Base-by-base conservation (phyloP, 2,113 vertebrate species). In the Nothobranchius kuhntae region DNA sequence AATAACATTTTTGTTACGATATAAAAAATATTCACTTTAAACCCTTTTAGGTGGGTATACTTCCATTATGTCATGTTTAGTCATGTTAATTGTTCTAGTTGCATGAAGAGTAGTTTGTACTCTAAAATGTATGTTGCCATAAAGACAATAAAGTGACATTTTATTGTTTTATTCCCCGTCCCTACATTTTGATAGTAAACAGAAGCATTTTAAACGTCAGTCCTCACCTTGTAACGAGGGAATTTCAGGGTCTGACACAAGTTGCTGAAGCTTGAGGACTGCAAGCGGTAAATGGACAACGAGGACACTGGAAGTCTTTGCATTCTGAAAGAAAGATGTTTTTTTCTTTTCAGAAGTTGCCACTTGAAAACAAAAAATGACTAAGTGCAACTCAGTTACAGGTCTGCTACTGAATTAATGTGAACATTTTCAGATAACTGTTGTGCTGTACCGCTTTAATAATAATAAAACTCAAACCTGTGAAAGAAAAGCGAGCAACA, bases 271-370 rank as follows among this genome's bases (percentile, higher is more conserved):
- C 67, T 61, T 0, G 84, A 57, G 0, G 84, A 87, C 47, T 74
- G 75, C 55, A 92, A 44, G 17, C 91, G 89, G 70, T 92, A 70
- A 57, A 95, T 90, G 24, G 94, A 95, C 56, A 95, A 73, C 73
- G 87, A 86, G 0, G 88, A 90, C 7, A 81, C 84, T 7, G 92
- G 89, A 38, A 91, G 15, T 67, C 77, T 83, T 70, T 89, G 87
- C 0, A 9, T 59, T 15, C 93, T 91, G 73, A 14, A 75, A 68
- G 7, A 47, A 48, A 47, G 14, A 15, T 15, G 30, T 47, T n/a
- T 57, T 13, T 21, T 9, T 53, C 54, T 67, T 42, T 40, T 1
- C 3, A 50, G 26, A 3, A 1, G 10, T 11, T 53, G 9, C 4
- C 51, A 57, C 0, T 4, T 40, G 42, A 4, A 66, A 53, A 9